Evolutionary conservation across 2,113 vertebrate genomes (phyloP), one percentile per base, ranked within the genome.

Genomic region (Ursus arctos): DNA sequence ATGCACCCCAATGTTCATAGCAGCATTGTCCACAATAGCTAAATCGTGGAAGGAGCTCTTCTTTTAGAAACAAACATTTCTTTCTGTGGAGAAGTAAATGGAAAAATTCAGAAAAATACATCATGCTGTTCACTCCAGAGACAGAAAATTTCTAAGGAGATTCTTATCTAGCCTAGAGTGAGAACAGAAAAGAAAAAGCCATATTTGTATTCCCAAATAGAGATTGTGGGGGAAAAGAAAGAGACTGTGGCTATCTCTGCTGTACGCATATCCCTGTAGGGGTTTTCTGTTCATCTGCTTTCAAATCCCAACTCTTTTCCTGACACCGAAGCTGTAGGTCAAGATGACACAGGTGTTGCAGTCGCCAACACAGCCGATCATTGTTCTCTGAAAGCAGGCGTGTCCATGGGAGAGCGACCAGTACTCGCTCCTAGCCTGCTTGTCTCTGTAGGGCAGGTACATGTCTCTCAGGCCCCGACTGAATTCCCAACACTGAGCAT

Each of bases 61-160:
- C 92, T 92, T 88, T 86, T 79, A 85, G 53, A 96, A 94, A 72
- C 16, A 80, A 82, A 85, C 40, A n/a, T 90, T 86, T 88, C 28
- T 96, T 76, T 82, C 74, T 95, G 11, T 92, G 55, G 57, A 24
- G 33, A 97, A 90, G 49, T 81, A 67, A 87, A 82, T 95, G 71
- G 59, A 51, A 92, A 61, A 82, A 18, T 80, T 9, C 24, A 92
- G 69, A 94, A 96, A 96, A 88, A 53, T 47, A 63, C 6, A 88
- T 63, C 21, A 26, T 92, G 11, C 31, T 93, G 5, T 95, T 96
- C 77, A 40, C 18, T 95, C 31, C 40, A 85, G 59, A 86, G 55
- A 69, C 2, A 55, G 2, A 79, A 63, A 79, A 74, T 79, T 86
- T 96, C 24, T 81, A 72, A 79, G 31, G 69, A 67, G 59, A 88